Evolutionary conservation across 2,888 invertebrate species (phyloP), one percentile per base, ranked within the genome.

Genomic region (Drosophila multiciliata): DNA sequence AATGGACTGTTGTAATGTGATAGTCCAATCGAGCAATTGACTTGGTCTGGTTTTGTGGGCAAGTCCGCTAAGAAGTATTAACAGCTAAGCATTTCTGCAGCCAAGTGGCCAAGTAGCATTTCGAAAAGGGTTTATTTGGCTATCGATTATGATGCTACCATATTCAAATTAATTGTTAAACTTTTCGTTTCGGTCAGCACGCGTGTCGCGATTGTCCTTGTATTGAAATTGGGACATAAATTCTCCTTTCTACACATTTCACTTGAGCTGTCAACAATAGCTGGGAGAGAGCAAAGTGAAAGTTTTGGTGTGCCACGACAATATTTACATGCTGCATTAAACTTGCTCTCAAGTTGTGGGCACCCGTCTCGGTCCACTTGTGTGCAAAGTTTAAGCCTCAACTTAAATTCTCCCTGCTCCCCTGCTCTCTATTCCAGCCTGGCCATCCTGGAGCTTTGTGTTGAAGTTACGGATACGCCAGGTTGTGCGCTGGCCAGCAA

Each of bases 291-390:
- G 65, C 73, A 50, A 57, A 86, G 75, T 87, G 84, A 89, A 84
- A 84, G 88, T 89, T 85, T 88, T 88, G 75, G 65, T 85, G 83
- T 70, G 82, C 83, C 88, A 85, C 76, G 88, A 69, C 90, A 90
- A 86, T 90, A 86, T 86, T 86, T 88, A 86, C 85, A 90, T 88
- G 90, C 83, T 83, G 89, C 85, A 86, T 86, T 86, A 90, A 86
- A 88, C 85, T 90, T 89, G 85, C 81, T 72, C 66, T 55, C 70
- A 72, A 81, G 87, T 81, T 84, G 72, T 72, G 75, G 49, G 32
- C 29, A 35, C 59, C 64, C 62, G 58, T n/a, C 62, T 67, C 54
- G 66, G 66, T 54, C 63, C 59, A 79, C 68, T 77, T 77, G 67
- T 48, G 67, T 61, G 53, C 59, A 72, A 87, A 89, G 78, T 75